Evolutionary conservation across 2,797 vertebrate species (phyloP), one percentile per base, ranked within the genome.

Genomic region (Manis crassicaudata): DNA sequence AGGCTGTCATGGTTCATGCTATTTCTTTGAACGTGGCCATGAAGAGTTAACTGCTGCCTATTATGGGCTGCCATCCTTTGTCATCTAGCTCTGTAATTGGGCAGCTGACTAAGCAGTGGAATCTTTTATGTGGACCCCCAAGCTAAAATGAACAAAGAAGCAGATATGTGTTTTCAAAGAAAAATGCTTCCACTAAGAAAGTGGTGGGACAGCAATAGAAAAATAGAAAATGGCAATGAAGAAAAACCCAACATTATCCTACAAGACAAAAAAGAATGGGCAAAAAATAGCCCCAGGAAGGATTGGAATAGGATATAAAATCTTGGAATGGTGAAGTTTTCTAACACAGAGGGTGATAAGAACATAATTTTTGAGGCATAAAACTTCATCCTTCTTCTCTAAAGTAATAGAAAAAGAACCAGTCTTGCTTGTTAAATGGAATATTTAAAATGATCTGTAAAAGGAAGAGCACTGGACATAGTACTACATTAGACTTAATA

Each of bases 111-210:
- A 54, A 81, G 86, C 92, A 79, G 21, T 75, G n/a, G 29, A 63
- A 58, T 94, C 90, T 29, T 92, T 90, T 60, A 96, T 62, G 83
- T 29, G 58, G 94, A 87, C 40, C 46, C 46, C 13, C 13, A 40
- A 81, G 63, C 75, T 81, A 93, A 95, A 93, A 85, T 35, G 96
- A 96, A 96, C 35, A 96, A 75, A 94, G 77, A 79, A 63, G 65
- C 32, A 93, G 82, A 68, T 80, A 23, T 0, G 11, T 60, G 18
- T 72, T 90, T 88, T 63, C 27, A 29, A 72, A 95, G 82, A 60
- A 88, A 94, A 90, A 58, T 40, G 32, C 58, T 93, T 84, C 37
- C 88, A 21, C 56, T 70, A 35, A 62, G 84, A 85, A 90, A 93
- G 52, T 17, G 23, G n/a, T 75, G 77, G 52, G 62, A 70, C 12